A percentile compares a stretch with the other conserved stretches of the same genome.
phyloP scores from a whole-genome alignment of 2,888 invertebrate genomes.

The Cepaea hortensis region DNA sequence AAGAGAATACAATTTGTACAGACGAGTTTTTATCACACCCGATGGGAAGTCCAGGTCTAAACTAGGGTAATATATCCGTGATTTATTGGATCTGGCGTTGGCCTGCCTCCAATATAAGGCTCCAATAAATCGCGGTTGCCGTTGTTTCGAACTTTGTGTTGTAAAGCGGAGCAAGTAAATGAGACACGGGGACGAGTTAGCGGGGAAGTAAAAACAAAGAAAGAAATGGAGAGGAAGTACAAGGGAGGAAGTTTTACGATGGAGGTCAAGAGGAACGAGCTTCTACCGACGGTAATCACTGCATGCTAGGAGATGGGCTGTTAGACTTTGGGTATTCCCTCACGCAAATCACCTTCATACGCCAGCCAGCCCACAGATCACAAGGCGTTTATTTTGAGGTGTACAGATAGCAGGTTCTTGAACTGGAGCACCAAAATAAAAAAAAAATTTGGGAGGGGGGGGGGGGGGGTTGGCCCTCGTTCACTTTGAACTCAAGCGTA shows the following conservation, averaged over 20 bases:
- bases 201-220: neutral
- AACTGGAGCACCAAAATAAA: too few relatives aligned
- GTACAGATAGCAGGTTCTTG: too few relatives aligned
- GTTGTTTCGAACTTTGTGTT: neutral
- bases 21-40: slow-evolving; percentile 32
- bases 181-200: neutral
- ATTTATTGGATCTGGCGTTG: slow-evolving; percentile 13
- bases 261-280: neutral
- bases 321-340: too few relatives aligned
- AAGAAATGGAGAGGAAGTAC: neutral
- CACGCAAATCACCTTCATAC: too few relatives aligned
- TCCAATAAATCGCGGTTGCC: slow-evolving; percentile 12
- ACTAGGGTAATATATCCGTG: slow-evolving; percentile 34
- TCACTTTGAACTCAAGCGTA: too few relatives aligned
- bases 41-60: slow-evolving; percentile 7
- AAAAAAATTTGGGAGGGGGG: too few relatives aligned
- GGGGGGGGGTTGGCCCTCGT: too few relatives aligned
- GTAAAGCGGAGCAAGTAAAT: neutral
- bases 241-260: neutral
- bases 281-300: too few relatives aligned
- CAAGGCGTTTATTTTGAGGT: too few relatives aligned
- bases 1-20: neutral
- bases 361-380: too few relatives aligned
- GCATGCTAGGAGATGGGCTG: too few relatives aligned
- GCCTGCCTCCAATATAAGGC: slow-evolving; percentile 1